Percentiles rank a stretch among this genome's conserved stretches.
Evolutionary conservation across 2,113 vertebrate species (phyloP).

Genomic region (Lophura nycthemera): DNA sequence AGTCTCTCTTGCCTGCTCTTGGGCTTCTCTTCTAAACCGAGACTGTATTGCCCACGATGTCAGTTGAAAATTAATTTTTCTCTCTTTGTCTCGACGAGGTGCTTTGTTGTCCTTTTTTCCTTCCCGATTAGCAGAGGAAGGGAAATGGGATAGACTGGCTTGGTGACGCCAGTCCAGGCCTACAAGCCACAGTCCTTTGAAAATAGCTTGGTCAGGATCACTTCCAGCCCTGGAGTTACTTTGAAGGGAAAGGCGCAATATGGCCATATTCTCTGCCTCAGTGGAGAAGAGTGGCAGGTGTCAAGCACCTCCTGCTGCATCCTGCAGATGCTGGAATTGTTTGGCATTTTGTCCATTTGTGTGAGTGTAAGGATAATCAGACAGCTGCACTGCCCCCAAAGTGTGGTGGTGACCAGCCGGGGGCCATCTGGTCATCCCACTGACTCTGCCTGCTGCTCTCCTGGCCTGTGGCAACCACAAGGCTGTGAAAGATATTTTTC

Average conservation of each 20-base stretch:
- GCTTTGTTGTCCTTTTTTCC: too few species aligned
- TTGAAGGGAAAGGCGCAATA: neutral
- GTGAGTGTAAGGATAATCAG: neutral
- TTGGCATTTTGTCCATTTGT: neutral
- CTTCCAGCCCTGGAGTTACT: neutral
- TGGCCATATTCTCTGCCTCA: neutral
- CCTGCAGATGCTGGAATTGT: neutral
- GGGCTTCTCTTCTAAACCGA: neutral
- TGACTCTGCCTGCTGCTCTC: neutral
- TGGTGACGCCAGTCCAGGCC: too few species aligned
- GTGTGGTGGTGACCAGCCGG: neutral
- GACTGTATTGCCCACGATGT: neutral
- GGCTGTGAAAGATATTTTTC: too few species aligned
- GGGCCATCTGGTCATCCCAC: neutral
- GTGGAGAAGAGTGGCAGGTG: neutral
- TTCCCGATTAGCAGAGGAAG: too few species aligned
- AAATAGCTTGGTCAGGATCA: too few species aligned
- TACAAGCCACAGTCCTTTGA: too few species aligned
- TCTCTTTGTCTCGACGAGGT: neutral
- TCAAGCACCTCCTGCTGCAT: neutral
- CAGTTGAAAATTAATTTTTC: neutral
- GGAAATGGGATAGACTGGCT: too few species aligned
- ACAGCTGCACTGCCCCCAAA: neutral
- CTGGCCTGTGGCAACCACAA: too few species aligned
- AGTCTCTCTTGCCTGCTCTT: neutral